phyloP scores from a whole-genome alignment of 2,113 vertebrate species.

The Solenodon paradoxus region DNA sequence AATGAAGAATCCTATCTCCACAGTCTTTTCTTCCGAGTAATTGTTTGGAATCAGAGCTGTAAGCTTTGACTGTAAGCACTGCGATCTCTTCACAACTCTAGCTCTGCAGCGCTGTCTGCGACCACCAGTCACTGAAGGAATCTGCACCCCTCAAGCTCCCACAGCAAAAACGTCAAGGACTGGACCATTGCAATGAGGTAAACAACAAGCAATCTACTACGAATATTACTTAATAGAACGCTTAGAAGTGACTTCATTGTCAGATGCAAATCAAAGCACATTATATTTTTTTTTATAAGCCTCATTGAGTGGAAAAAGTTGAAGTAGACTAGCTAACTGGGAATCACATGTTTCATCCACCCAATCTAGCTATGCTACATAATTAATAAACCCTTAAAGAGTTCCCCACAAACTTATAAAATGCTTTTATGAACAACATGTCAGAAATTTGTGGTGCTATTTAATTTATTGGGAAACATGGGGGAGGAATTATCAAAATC shows the following conservation, averaged over 20 bases:
- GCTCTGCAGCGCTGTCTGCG: not conserved
- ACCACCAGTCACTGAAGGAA: not conserved
- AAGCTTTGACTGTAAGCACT: not conserved
- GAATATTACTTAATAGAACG: not conserved
- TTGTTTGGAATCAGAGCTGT: not conserved
- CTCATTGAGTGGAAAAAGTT: not conserved
- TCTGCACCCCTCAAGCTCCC: not conserved
- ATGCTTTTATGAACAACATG: not conserved
- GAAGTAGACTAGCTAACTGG: not conserved
- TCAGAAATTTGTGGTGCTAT: not conserved
- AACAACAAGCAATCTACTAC: not conserved
- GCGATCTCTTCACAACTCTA: not conserved
- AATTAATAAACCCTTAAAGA: not conserved
- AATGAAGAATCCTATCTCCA: not conserved
- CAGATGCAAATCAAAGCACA: not conserved
- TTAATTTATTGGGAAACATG: constrained; percentile 45
- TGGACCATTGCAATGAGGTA: not conserved
- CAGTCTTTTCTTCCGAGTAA: not conserved
- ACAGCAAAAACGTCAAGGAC: not conserved
- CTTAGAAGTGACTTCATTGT: not conserved
- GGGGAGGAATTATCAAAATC: constrained; percentile 41
- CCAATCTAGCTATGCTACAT: not conserved
- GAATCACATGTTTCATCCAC: not conserved
- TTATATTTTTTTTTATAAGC: not conserved
- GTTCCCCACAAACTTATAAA: not conserved